A percentile compares a stretch with the other conserved stretches of the same genome.
Evolutionary conservation across 1,140 invertebrate species (phyloP).

Genomic region (Aricia agestis): DNA sequence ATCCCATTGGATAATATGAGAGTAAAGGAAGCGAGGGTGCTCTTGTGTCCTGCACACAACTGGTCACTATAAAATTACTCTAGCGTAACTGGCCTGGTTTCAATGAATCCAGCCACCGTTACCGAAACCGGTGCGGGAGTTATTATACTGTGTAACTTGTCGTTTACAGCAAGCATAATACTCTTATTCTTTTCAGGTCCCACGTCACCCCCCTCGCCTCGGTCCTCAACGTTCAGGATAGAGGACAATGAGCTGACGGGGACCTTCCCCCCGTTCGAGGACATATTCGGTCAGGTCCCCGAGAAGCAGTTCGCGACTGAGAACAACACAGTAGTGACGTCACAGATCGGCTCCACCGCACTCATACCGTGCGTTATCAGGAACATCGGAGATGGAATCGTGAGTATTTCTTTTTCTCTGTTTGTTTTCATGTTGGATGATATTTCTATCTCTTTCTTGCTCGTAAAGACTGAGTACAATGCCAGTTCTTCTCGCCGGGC

Average conservation of each 20-base stretch:
- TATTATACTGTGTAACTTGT: too few species aligned
- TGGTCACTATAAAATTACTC: too few species aligned
- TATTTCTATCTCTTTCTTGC: too few species aligned
- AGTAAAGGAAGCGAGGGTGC: too few species aligned
- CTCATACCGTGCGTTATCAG: conserved; percentile 88
- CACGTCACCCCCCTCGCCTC: conserved; percentile 36
- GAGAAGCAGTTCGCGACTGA: conserved; percentile 86
- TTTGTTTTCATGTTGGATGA: not conserved
- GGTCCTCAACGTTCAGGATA: conserved; percentile 40
- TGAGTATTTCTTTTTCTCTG: conserved; percentile 73
- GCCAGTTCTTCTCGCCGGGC: too few species aligned
- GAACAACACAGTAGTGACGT: conserved; percentile 87
- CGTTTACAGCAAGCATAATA: too few species aligned
- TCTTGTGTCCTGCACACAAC: too few species aligned
- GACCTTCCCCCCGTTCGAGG: conserved; percentile 64
- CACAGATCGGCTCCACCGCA: conserved; percentile 88
- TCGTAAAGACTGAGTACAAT: too few species aligned
- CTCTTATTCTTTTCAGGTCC: conserved; percentile 39
- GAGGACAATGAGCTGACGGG: conserved; percentile 70
- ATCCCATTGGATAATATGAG: too few species aligned
- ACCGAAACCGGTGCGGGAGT: too few species aligned
- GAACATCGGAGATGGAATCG: conserved; percentile 90
- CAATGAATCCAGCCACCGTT: too few species aligned
- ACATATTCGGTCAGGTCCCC: conserved; percentile 47
- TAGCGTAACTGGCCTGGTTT: too few species aligned